Base-by-base conservation (phyloP, 2,888 invertebrate genomes). In the Hydroisotoma schaefferi region DNA sequence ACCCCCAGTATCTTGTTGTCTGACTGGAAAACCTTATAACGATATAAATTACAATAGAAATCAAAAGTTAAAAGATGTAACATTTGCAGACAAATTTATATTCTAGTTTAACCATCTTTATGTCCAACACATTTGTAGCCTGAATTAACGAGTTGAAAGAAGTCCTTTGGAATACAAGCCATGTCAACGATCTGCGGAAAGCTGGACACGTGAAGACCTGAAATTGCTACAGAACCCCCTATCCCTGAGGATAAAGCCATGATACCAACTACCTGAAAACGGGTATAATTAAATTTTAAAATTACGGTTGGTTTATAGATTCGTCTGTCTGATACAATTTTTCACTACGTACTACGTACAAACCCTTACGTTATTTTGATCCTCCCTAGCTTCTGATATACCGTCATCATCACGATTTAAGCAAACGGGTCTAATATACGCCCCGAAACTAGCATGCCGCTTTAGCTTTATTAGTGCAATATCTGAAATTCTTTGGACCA, bases 171-270 rank as follows among this genome's bases (percentile, higher is more conserved):
- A n/a, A 66, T 60, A 23, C 66, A 66, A 15, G 55, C 57, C 40
- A 66, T 61, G 48, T 67, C 66, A 5, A 60, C 59, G 38, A 67
- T 57, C 6, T 29, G 28, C 2, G 66, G 63, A 25, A 57, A 61
- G 5, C 63, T 55, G 1, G 63, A 56, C 18, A 63, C 57, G 28
- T 67, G 66, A 29, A 63, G 55, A 1, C 61, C 63, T 22, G 49
- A 49, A 15, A 56, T 22, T 2, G 63, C 63, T 18, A 63, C 47
- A 22, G 52, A 52, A 6, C 5, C 25, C 47, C 12, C 6, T 6
- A 10, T 43, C 43, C 33, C 25, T 46, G 46, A 15, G 43, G 43
- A 12, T 5, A 25, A 8, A 23, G 46, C 23, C 15, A 46, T 22
- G 22, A 25, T 22, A 23, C 46, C 23, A 12, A 46, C 23, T 18